Evolutionary conservation across 2,113 vertebrate species (phyloP), one percentile per base, ranked within the genome.

Genomic region (Syngnathus scovelli): DNA sequence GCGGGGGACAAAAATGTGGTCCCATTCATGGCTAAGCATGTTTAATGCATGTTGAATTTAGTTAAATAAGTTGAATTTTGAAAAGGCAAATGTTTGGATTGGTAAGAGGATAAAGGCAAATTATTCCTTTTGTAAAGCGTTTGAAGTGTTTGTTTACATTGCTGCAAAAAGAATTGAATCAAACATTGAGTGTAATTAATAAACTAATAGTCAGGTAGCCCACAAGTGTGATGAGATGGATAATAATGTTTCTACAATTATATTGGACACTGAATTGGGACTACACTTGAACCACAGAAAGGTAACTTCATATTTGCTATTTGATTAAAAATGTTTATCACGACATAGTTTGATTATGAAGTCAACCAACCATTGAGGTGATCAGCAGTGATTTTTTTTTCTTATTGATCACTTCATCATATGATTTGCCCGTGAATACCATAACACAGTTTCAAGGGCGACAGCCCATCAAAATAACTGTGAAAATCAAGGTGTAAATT

Each of bases 21-120:
- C 54, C 67, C 48, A 62, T 83, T 84, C 80, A 87, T 89, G 86
- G 86, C 55, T 43, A 79, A 64, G 75, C 82, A 86, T 89, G 85
- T 90, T 86, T 90, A 87, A 89, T 90, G 82, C 83, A 88, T 88
- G 80, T 86, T 80, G 82, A 68, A 79, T 74, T 76, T 84, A 77
- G 67, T 69, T 61, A 81, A 75, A 75, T 66, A 44, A 46, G 65
- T 55, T 62, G 73, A 80, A 70, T 85, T 77, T 83, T 74, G 65
- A 80, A 75, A 72, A 19, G 54, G 70, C 52, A 65, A 71, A 48
- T 77, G 66, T 79, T 79, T 80, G 64, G 60, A 75, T 64, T 12
- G 63, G 65, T 58, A 66, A 64, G 73, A 67, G 18, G 58, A 83
- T 68, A 62, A 62, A 10, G 3, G 27, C 65, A 80, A 46, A 72